Evolutionary conservation across 2,888 invertebrate genomes (phyloP), one percentile per base, ranked within the genome.

Genomic region (Emmelina monodactyla): DNA sequence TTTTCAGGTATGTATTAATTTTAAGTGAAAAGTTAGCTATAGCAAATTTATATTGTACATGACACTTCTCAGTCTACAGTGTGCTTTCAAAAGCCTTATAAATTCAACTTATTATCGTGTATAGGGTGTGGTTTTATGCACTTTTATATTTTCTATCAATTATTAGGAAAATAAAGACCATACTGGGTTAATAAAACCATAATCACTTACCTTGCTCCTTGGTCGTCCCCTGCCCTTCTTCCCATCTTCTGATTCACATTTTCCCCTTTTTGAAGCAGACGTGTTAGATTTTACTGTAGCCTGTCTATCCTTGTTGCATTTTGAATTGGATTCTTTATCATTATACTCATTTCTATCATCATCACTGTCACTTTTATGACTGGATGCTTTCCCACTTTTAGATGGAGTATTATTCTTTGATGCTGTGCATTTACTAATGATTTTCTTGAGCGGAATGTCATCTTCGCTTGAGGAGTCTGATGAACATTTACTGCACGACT

Each of bases 401-500:
- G 52, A 69, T 14, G 48, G 39, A 34, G 42, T 22, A n/a, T 41
- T 37, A 41, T 66, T 70, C 41, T n/a, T n/a, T 53, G 53, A n/a
- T 57, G 53, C n/a, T 57, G 59, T 32, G n/a, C n/a, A n/a, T n/a
- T n/a, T n/a, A n/a, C n/a, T n/a, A 62, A 55, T 41, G 59, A 62
- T 57, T 75, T 76, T 54, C 49, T 71, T 76, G 13, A 75, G 51
- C 2, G 78, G 75, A 41, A 75, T 50, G 44, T 79, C 75, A 50
- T 79, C 79, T 42, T 79, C 79, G 46, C 78, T 79, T 1, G 78
- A 79, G 5, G 75, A 69, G 22, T 66, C 68, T 2, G 72, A 68
- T 16, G 76, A 73, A 38, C 79, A 79, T 62, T 76, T 79, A 44
- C 78, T 78, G 41, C 78, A 83, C 37, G 82, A 76, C 19, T 71